These are phyloP conservation scores for Tenthredo mesomela DNA, from an alignment of 2,888 invertebrate genomes.

Conservation along the genomic window DNA sequence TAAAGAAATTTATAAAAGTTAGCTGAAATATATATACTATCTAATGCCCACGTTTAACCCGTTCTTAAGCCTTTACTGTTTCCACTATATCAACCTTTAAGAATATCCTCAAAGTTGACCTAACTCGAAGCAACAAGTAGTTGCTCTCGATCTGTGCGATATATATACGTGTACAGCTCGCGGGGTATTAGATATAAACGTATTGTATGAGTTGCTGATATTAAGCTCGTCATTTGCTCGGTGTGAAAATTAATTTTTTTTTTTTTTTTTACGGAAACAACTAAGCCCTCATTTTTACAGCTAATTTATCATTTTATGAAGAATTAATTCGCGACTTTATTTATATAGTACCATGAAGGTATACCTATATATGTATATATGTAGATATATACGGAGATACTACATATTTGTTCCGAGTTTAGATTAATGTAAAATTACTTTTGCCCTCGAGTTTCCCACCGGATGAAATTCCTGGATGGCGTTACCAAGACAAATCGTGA, in stretches of 20 bases:
- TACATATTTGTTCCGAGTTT: background rate
- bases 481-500: constrained; percentile 48
- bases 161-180: background rate
- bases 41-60: background rate
- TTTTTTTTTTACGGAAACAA: background rate
- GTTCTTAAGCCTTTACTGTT: background rate
- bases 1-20: background rate
- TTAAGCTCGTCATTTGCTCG: background rate
- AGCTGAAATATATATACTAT: background rate
- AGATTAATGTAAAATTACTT: constrained; percentile 22
- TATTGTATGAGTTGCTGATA: background rate
- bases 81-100: background rate
- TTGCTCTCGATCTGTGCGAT: background rate
- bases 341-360: background rate
- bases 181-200: background rate
- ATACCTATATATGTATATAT: background rate
- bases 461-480: constrained; percentile 27
- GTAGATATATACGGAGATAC: background rate
- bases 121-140: constrained; percentile 40
- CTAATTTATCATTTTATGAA: background rate
- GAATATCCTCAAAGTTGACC: background rate
- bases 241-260: background rate
- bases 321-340: background rate
- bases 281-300: background rate
- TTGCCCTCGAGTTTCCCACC: constrained; percentile 29